A percentile compares a stretch with the other conserved stretches of the same genome.
Conservation (phyloP, 92 coral and sea anemone species). For the Isaurus tuberculatus region DNA sequence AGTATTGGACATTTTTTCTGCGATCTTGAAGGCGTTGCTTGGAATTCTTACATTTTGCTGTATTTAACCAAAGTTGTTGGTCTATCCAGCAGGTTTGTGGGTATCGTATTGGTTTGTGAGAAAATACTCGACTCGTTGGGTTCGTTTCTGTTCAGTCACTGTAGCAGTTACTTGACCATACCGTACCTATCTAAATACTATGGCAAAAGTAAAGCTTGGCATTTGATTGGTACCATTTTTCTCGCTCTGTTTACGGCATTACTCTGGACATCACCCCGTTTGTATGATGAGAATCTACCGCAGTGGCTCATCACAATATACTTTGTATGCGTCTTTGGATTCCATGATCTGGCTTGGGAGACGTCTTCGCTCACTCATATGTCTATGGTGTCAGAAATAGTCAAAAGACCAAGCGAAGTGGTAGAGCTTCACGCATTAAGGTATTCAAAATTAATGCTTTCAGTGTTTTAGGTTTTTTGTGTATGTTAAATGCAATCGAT, state of each 20-base stretch:
- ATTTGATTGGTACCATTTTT: slow-evolving; percentile 71
- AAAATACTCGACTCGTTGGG: slow-evolving; percentile 55
- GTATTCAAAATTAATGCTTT: slow-evolving; percentile 37
- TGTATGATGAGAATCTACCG: slow-evolving; percentile 55
- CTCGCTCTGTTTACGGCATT: slow-evolving; percentile 68
- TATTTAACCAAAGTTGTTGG: slow-evolving; percentile 81
- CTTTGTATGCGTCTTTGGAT: slow-evolving; percentile 47
- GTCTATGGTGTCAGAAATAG: slow-evolving; percentile 82
- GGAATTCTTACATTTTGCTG: slow-evolving; percentile 64
- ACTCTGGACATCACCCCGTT: slow-evolving; percentile 76
- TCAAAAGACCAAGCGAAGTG: slow-evolving; percentile 81
- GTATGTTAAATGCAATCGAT: background rate
- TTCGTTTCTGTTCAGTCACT: slow-evolving; percentile 60
- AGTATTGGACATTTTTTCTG: slow-evolving; percentile 77
- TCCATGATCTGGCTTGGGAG: slow-evolving; percentile 67
- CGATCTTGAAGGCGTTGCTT: slow-evolving; percentile 62
- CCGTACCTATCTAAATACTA: slow-evolving; percentile 63
- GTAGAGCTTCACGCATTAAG: slow-evolving; percentile 79
- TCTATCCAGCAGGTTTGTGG: slow-evolving; percentile 68
- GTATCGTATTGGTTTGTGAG: slow-evolving; percentile 70
- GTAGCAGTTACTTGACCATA: slow-evolving; percentile 57
- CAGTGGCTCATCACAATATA: slow-evolving; percentile 66
- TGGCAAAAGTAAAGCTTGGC: slow-evolving; percentile 79
- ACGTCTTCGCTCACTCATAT: slow-evolving; percentile 70
- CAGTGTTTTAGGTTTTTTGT: background rate